Percentiles rank a stretch among this genome's conserved stretches.
phyloP scores from a whole-genome alignment of 2,888 invertebrate species.

The Microctonus hyperodae region DNA sequence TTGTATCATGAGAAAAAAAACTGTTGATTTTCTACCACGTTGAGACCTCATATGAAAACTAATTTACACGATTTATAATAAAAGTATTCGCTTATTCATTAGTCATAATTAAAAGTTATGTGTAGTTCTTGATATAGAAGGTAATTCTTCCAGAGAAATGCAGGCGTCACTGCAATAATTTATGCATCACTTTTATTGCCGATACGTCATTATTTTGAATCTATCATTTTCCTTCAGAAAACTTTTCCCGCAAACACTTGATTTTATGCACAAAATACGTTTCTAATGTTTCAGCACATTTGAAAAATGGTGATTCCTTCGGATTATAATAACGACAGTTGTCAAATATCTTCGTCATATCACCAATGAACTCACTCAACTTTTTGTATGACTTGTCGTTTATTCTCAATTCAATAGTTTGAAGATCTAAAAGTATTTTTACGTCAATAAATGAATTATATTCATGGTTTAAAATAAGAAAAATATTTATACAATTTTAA shows the following conservation, averaged over 20 bases:
- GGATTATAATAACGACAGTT: constrained; percentile 98
- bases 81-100: constrained; percentile 29
- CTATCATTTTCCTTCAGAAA: constrained; percentile 68
- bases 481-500: constrained; percentile 52
- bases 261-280: constrained; percentile 95
- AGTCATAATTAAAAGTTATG: background rate
- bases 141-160: background rate
- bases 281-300: constrained; percentile 95
- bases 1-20: background rate
- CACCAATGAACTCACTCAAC: constrained; percentile 94
- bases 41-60: too few relatives aligned
- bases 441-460: constrained; percentile 17
- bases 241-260: constrained; percentile 84
- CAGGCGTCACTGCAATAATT: background rate
- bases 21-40: too few relatives aligned
- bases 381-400: constrained; percentile 83
- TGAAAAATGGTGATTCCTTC: constrained; percentile 93
- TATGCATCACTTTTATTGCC: background rate
- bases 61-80: constrained; percentile 52
- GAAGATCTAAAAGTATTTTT: constrained; percentile 76
- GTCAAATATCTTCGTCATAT: constrained; percentile 98
- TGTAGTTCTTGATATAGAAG: background rate
- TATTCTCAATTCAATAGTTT: constrained; percentile 89
- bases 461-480: constrained; percentile 77
- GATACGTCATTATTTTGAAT: background rate